Evolutionary conservation across 2,113 vertebrate species (phyloP).

Genomic region (Pseudorectes ferrugineus): DNA sequence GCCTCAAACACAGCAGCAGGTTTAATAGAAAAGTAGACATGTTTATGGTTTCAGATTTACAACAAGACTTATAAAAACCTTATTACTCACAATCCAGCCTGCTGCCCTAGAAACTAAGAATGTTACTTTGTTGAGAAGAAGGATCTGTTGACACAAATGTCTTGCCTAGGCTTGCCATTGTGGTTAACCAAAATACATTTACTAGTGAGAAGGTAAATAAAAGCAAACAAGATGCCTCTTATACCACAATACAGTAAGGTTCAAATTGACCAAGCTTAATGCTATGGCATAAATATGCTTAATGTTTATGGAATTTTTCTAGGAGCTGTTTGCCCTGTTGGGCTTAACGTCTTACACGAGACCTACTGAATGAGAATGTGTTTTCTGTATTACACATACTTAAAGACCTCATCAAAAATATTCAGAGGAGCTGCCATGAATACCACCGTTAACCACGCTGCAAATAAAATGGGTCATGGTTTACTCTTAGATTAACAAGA

Average conservation of each 20-base stretch:
- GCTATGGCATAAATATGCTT: constrained; percentile 73
- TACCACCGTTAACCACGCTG: constrained; percentile 21
- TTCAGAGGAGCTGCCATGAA: constrained; percentile 62
- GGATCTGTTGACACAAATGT: constrained; percentile 76
- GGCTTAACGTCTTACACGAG: constrained; percentile 29
- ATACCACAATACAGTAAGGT: constrained; percentile 73
- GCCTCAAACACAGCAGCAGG: constrained; percentile 66
- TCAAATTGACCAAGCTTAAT: constrained; percentile 69
- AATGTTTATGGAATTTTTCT: constrained; percentile 73
- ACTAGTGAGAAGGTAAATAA: constrained; percentile 77
- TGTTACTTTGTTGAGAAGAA: constrained; percentile 76
- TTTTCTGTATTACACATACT: constrained; percentile 63
- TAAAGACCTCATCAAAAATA: constrained; percentile 67
- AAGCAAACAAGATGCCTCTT: constrained; percentile 79
- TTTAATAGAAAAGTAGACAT: constrained; percentile 78
- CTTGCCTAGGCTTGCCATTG: constrained; percentile 76
- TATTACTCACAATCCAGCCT: constrained; percentile 81
- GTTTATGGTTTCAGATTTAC: constrained; percentile 82
- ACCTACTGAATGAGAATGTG: constrained; percentile 69
- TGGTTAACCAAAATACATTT: constrained; percentile 80
- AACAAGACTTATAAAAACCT: constrained; percentile 78
- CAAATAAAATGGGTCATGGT: constrained; percentile 57
- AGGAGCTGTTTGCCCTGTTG: constrained; percentile 52
- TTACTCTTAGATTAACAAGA: constrained; percentile 31
- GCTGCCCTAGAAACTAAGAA: constrained; percentile 81